phyloP scores from a whole-genome alignment of 2,888 invertebrate species.

The Rosalia funebris region DNA sequence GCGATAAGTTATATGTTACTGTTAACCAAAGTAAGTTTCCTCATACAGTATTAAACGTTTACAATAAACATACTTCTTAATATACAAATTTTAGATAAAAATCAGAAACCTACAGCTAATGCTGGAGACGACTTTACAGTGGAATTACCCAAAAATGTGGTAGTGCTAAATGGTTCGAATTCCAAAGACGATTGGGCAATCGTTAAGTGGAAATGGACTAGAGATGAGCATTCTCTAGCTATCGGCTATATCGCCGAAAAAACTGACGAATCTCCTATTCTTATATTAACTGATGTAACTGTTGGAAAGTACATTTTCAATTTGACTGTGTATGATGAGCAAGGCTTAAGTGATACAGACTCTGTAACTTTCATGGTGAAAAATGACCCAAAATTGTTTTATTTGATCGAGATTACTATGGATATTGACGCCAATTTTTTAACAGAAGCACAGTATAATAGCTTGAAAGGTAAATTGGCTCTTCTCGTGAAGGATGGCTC shows the following conservation, averaged over 20 bases:
- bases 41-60: no score
- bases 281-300: constrained; percentile 84
- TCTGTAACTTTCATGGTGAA: constrained; percentile 87
- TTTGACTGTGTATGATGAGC: constrained; percentile 89
- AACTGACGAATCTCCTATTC: constrained; percentile 80
- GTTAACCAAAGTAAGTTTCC: constrained; percentile 83
- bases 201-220: constrained; percentile 84
- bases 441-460: constrained; percentile 77
- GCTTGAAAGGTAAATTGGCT: constrained; percentile 82
- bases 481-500: constrained; percentile 81
- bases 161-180: constrained; percentile 84
- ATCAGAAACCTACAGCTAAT: constrained; percentile 88
- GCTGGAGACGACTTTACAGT: constrained; percentile 88
- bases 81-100: no score
- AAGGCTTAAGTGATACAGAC: constrained; percentile 84
- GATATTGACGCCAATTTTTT: constrained; percentile 78
- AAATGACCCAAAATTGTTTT: constrained; percentile 76
- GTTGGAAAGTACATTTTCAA: constrained; percentile 90
- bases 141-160: constrained; percentile 77
- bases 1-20: constrained; percentile 76
- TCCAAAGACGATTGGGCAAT: constrained; percentile 90
- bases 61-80: no score
- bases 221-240: constrained; percentile 81
- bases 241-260: constrained; percentile 79
- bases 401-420: constrained; percentile 84